Evolutionary conservation across 2,113 vertebrate species (phyloP), one percentile per base, ranked within the genome.

Genomic region (Brienomyrus longianalis): DNA sequence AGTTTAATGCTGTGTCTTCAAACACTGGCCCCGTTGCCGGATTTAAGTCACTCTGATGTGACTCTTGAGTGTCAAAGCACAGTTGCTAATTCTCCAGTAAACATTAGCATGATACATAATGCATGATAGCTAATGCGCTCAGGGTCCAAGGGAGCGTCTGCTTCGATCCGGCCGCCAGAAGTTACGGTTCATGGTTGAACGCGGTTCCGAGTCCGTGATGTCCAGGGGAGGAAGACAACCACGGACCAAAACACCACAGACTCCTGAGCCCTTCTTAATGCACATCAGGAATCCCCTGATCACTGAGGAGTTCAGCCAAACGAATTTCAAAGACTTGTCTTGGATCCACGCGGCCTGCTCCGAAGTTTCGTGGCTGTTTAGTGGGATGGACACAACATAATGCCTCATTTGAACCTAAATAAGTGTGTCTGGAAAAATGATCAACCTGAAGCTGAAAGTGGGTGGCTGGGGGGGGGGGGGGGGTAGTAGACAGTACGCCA

Each of bases 41-140:
- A 31, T 54, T 87, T 87, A 54, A 87, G 83, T 87, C 85, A 87
- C 85, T 86, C 50, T 56, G n/a, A 87, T 31, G n/a, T 17, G 27
- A n/a, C 85, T 52, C 50, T 86, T 84, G 43, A 21, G 39, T 84
- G 83, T 84, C 9, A 48, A 84, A 23, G 15, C 83, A 23, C 50
- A 59, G 86, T 43, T 45, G 31, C 56, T 62, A 66, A 51, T 62
- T 62, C 35, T 21, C 43, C 31, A 23, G 51, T 39, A 87, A 45
- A 88, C 54, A 66, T 86, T 35, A 23, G 23, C 35, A 66, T 0
- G 9, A 31, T 86, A 47, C 21, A 88, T 88, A 62, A 66, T 59
- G 87, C 54, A 45, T 88, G 31, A 45, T 13, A 45, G 59, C 66
- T 88, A 88, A 59, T 88, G 3, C 7, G 31, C 39, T 43, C 56